Conservation (phyloP, 2,797 vertebrate species). For the Setipinna tenuifilis region DNA sequence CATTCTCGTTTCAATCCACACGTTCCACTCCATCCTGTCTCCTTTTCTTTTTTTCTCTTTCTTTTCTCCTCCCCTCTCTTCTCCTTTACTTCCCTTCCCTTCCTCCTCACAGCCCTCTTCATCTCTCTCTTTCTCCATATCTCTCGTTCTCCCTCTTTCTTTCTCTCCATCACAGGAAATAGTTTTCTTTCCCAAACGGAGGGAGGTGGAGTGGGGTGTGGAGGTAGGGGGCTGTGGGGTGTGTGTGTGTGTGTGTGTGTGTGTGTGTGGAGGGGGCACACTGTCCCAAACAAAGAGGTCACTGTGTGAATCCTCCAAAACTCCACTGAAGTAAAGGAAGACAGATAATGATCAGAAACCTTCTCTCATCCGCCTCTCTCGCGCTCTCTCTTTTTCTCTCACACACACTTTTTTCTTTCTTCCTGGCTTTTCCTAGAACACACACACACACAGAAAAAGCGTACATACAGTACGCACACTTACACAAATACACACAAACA, state of each 20-base stretch:
- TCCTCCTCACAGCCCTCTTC: conserved; percentile 47
- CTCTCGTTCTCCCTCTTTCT: conserved; percentile 60
- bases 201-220: conserved; percentile 49
- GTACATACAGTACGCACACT: background rate
- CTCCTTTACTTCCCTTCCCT: conserved; percentile 52
- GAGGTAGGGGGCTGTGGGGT: no score
- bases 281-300: conserved; percentile 91
- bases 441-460: background rate
- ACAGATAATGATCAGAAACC: conserved; percentile 88
- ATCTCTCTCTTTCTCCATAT: conserved; percentile 46
- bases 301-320: conserved; percentile 82
- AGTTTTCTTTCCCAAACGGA: conserved; percentile 67
- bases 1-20: conserved; percentile 48
- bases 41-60: conserved; percentile 50
- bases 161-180: conserved; percentile 77
- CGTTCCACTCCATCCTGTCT: conserved; percentile 54
- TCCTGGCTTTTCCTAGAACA: conserved; percentile 33
- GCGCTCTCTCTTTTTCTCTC: conserved; percentile 56
- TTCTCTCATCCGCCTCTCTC: conserved; percentile 81
- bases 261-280: conserved; percentile 60
- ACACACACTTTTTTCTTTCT: conserved; percentile 42
- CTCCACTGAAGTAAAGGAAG: conserved; percentile 80
- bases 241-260: no score
- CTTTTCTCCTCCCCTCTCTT: no score
- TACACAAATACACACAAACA: conserved; percentile 16